phyloP scores from a whole-genome alignment of 2,797 vertebrate genomes.

The Agapornis canus region DNA sequence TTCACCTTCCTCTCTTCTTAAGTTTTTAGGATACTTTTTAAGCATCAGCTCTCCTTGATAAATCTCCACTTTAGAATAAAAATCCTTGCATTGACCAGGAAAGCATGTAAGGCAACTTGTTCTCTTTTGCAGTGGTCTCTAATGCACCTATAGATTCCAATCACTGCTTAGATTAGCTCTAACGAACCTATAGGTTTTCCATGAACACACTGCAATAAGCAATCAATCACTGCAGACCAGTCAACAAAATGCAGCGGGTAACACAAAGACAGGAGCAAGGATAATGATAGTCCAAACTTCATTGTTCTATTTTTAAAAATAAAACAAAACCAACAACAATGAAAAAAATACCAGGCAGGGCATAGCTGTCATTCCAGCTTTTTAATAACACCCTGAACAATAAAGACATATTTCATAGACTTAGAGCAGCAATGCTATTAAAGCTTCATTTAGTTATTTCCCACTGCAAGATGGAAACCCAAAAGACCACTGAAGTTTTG shows the following conservation, averaged over 20 bases:
- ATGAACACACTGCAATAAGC: not conserved
- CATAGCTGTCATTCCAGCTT: not conserved
- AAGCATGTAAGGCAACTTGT: not conserved
- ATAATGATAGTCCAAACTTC: not conserved
- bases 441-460: not conserved
- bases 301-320: not conserved
- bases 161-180: not conserved
- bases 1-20: not conserved
- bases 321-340: not conserved
- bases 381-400: not conserved
- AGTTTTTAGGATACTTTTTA: not conserved
- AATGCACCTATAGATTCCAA: not conserved
- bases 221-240: not conserved
- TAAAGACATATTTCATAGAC: not conserved
- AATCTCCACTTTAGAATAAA: not conserved
- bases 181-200: not conserved
- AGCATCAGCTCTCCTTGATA: not conserved
- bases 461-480: not conserved
- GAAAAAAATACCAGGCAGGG: not conserved
- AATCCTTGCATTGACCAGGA: not conserved
- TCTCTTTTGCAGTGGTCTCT: not conserved
- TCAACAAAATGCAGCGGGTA: not conserved
- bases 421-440: not conserved
- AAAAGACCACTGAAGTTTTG: not conserved
- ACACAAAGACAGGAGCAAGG: not conserved